Conservation (phyloP, 35 echinoderm and acorn worm genomes). For the Ptychodera flava region DNA sequence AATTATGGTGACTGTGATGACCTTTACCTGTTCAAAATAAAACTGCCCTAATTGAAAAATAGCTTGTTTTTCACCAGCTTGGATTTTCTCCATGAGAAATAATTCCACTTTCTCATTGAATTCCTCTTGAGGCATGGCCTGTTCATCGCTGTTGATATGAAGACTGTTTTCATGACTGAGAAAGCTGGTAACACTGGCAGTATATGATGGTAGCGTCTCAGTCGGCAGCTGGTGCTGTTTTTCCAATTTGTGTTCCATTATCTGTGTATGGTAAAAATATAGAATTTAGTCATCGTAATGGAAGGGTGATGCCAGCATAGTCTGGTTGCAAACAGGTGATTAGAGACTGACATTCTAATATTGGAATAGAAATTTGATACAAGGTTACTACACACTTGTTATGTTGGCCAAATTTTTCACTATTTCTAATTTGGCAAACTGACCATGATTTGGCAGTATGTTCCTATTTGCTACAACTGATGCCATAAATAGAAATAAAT, state of each 20-base stretch:
- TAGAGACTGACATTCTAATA: too few species aligned
- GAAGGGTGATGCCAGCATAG: too few species aligned
- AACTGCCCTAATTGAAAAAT: constrained; percentile 91
- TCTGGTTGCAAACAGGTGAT: too few species aligned
- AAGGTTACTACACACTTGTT: too few species aligned
- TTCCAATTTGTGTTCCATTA: background rate
- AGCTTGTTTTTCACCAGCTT: constrained; percentile 64
- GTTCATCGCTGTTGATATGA: constrained; percentile 72
- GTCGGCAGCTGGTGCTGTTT: background rate
- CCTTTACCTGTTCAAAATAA: constrained; percentile 82
- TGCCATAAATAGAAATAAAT: too few species aligned
- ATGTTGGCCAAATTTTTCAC: too few species aligned
- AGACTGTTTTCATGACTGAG: constrained; percentile 56
- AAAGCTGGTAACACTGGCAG: constrained; percentile 26
- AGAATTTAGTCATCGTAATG: too few species aligned
- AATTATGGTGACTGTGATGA: background rate
- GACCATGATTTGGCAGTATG: too few species aligned
- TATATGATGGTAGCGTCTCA: background rate
- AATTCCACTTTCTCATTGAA: constrained; percentile 74
- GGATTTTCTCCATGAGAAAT: constrained; percentile 58
- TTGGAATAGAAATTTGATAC: too few species aligned
- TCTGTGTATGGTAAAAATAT: too few species aligned
- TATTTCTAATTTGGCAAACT: too few species aligned
- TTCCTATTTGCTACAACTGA: too few species aligned
- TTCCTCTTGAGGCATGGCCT: constrained; percentile 45